phyloP scores from a whole-genome alignment of 2,797 vertebrate genomes.

The Toxotes lorentzi region DNA sequence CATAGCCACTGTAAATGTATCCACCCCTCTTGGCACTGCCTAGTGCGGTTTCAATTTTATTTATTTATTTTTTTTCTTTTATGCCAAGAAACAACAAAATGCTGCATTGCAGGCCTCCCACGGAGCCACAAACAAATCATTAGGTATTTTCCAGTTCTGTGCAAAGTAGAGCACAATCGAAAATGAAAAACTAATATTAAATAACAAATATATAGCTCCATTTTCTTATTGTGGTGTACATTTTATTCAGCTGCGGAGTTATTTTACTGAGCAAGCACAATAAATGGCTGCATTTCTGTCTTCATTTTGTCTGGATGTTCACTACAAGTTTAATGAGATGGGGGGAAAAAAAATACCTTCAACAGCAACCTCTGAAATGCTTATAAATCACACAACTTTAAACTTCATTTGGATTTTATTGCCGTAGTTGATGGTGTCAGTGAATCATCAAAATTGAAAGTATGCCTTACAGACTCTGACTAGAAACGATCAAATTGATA shows the following conservation, averaged over 20 bases:
- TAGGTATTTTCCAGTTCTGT: conserved; percentile 23
- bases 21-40: conserved; percentile 14
- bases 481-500: no score
- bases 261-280: neutral
- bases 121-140: neutral
- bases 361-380: no score
- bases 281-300: no score
- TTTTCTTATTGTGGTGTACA: neutral
- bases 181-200: conserved; percentile 7
- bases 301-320: no score
- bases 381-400: no score
- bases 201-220: neutral
- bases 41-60: neutral
- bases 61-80: no score
- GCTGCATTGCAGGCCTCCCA: conserved; percentile 8
- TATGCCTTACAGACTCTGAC: no score
- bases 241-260: neutral
- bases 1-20: conserved; percentile 9
- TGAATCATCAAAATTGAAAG: no score
- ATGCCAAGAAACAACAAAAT: conserved; percentile 29
- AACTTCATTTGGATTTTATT: no score
- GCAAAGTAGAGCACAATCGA: neutral
- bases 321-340: no score
- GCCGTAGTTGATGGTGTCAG: no score
- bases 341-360: no score